Base-by-base conservation (phyloP, 1,140 invertebrate genomes). In the Tigriopus japonicus region DNA sequence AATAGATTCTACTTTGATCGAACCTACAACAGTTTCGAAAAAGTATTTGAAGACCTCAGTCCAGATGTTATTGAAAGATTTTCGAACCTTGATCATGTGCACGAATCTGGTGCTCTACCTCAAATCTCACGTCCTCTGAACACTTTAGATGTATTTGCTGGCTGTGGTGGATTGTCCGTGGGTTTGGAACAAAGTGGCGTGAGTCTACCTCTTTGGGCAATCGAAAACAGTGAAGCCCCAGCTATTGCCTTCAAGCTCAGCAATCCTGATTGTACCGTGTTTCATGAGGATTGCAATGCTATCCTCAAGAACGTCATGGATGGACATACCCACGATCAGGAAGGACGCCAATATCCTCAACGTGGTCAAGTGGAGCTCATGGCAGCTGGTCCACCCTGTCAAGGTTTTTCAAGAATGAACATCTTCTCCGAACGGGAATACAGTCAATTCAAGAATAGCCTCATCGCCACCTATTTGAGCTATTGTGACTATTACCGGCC, bases 321-420 rank as follows among this genome's bases (percentile, higher is more conserved):
- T 43, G 81, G 42, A 17, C 68, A 80, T 58, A 71, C 64, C 6
- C 72, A 64, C 21, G 73, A 77, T 63, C 65, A 69, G 2, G 73
- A 74, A 49, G 80, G 80, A 3, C 78, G 84, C 68, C 73, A 70
- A 12, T 71, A 89, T 42, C 87, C 88, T 0, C 70, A 77, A 67
- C 83, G 80, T 67, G 85, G 86, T 6, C 84, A 89, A 62, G 86
- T 92, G 0, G 86, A 91, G 65, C 68, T 91, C 41, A 68, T 92
- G 3, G 86, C 85, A 68, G 88, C 86, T 42, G 87, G 87, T 5
- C 87, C 87, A n/a, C 87, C 87, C 0, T 92, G 87, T 69, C 88
- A 92, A 73, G 87, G 87, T 0, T 92, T 90, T 70, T 87, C 83
- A 63, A 84, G 84, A 21, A 88, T 91, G 85, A 91, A 91, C 72